Base-by-base conservation (phyloP, 1,140 invertebrate genomes). In the Tetraneura akinire region DNA sequence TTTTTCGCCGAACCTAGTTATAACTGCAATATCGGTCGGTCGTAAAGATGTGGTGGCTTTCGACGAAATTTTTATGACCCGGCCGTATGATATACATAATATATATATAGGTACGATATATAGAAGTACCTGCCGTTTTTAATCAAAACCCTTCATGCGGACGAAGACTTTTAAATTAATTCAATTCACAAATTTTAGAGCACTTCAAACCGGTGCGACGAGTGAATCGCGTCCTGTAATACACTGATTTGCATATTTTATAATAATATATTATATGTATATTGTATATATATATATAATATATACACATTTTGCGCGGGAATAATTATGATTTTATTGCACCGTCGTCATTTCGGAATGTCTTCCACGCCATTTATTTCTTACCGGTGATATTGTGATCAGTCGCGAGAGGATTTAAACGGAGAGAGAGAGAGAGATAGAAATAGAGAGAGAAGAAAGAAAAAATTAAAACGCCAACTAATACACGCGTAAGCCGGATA, bases 281-380 rank as follows among this genome's bases (percentile, higher is more conserved):
- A n/a, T n/a, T n/a, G n/a, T n/a, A n/a, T n/a, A n/a, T n/a, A n/a
- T n/a, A n/a, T n/a, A n/a, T n/a, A n/a, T n/a, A n/a, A n/a, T n/a
- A n/a, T n/a, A n/a, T n/a, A n/a, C n/a, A n/a, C n/a, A n/a, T n/a
- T n/a, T n/a, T n/a, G n/a, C 21, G 66, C 9, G 21, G n/a, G 47
- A 68, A 68, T 26, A 68, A 37, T 45, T 68, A 68, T 68, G 45
- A 68, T 68, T 68, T 47, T 68, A 68, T 47, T 6, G 66, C 66
- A 8, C 32, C 4, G 9, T 37, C n/a, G 21, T 45, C 21, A 16
- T 47, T 23, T 45, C 21, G n/a, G 37, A 37, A 68, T 68, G 14
- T 68, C 37, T 68, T 47, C 66, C 21, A 8, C 42, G 21, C 66
- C 21, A n/a, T 68, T 68, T 68, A 68, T 47, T 5, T 23, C n/a